Evolutionary conservation across 35 echinoderm and acorn worm species (phyloP), one percentile per base, ranked within the genome.

Genomic region (Ophiothrix spiculata): DNA sequence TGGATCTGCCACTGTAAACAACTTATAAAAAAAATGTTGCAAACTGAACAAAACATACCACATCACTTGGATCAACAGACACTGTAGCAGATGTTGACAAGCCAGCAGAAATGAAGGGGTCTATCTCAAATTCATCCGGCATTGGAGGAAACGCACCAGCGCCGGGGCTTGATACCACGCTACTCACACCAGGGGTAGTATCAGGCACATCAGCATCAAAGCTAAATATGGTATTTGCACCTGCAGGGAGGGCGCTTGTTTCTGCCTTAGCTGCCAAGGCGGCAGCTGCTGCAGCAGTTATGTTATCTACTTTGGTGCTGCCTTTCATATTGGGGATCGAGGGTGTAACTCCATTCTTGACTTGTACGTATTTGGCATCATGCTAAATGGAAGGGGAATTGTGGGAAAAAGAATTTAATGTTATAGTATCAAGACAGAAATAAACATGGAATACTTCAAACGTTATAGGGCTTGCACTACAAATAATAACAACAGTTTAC

Each of bases 101-200:
- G 60, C 60, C 60, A 69, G 60, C 60, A 6, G 60, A 25, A 69
- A 1, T 69, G 23, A 69, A 28, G 60, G 60, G 60, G 25, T 69
- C 60, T 69, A 69, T 69, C 60, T 69, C 60, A 69, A 69, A 69
- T 25, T 69, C 60, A 69, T n/a, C 60, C 29, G 60, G 10, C 25
- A 2, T n/a, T 10, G 60, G 60, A 69, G 60, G 60, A 25, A 69
- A 69, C 17, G 60, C 60, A 25, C 60, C 60, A 69, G 60, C 60
- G 60, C 60, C 60, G 8, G 60, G 60, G 60, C 60, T 69, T 69
- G 60, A 69, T 69, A 69, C 60, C 60, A 69, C 60, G 23, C 60
- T 69, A 28, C 60, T 69, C 16, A 69, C 8, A 69, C 60, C 60
- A 12, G 60, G 23, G 2, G 17, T 15, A n/a, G 8, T n/a, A n/a